A percentile compares a stretch with the other conserved stretches of the same genome.
Conservation (phyloP, 2,888 invertebrate species). For the Physocephala rufipes region DNA sequence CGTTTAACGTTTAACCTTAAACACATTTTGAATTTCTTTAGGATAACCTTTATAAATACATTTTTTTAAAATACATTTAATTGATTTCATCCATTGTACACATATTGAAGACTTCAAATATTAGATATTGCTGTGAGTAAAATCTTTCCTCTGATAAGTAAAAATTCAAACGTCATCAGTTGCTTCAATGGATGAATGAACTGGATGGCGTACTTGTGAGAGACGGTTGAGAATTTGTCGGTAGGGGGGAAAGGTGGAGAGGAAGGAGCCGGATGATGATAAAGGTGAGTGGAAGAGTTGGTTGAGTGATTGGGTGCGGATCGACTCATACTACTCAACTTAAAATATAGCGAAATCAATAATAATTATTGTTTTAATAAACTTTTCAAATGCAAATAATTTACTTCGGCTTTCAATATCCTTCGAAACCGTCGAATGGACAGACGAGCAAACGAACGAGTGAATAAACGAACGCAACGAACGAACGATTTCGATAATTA, state of each 20-base stretch:
- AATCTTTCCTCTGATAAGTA: constrained; percentile 4
- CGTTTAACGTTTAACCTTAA: too few species aligned
- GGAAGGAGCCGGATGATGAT: neutral
- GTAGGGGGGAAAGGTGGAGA: neutral
- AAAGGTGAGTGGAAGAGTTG: too few species aligned
- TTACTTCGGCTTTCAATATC: constrained; percentile 37
- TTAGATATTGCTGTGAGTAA: neutral
- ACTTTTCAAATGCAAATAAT: constrained; percentile 37
- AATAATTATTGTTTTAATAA: constrained; percentile 39
- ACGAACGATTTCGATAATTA: constrained; percentile 30
- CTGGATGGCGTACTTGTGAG: neutral
- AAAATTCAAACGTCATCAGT: neutral
- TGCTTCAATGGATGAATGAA: constrained; percentile 10
- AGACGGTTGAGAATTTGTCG: neutral
- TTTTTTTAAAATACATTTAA: too few species aligned
- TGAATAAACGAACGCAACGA: constrained; percentile 16
- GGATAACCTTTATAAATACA: too few species aligned
- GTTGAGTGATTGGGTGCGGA: too few species aligned
- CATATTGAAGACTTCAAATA: constrained; percentile 2
- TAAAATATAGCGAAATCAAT: constrained; percentile 37
- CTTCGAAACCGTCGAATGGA: constrained; percentile 19
- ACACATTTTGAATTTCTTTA: too few species aligned
- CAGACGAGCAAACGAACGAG: too few species aligned
- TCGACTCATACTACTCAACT: constrained; percentile 6
- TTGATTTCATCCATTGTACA: constrained; percentile 10